A percentile compares a stretch with the other conserved stretches of the same genome.
Evolutionary conservation across 1,140 invertebrate genomes (phyloP).

Genomic region (Trichogramma pretiosum): DNA sequence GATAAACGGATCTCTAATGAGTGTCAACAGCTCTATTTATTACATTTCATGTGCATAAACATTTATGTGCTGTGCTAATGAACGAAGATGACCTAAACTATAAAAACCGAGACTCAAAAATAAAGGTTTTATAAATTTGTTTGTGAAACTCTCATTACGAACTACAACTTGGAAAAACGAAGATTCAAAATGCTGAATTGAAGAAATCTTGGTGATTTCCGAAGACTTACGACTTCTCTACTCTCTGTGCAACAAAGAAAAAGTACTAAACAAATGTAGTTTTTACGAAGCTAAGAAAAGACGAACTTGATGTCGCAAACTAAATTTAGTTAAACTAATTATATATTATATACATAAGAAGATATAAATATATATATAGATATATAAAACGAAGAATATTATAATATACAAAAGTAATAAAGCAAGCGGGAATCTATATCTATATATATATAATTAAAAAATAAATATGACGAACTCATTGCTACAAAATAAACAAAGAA

Average conservation of each 20-base stretch:
- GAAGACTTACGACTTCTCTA: slow-evolving; percentile 3
- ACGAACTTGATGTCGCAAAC: slow-evolving; percentile 13
- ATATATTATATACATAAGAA: slow-evolving; percentile 1
- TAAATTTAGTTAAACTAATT: slow-evolving; percentile 12
- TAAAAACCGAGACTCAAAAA: slow-evolving; percentile 8
- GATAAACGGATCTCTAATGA: slow-evolving; percentile 14
- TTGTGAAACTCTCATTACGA: too few relatives aligned
- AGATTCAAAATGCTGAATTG: too few relatives aligned
- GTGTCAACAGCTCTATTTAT: neutral
- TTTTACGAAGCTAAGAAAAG: slow-evolving; percentile 10
- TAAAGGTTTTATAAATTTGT: neutral
- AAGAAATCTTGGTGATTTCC: neutral
- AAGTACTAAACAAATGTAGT: slow-evolving; percentile 1
- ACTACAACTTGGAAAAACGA: too few relatives aligned
- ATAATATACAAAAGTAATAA: slow-evolving; percentile 5
- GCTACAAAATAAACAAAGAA: slow-evolving; percentile 23
- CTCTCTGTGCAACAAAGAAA: neutral
- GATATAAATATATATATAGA: slow-evolving; percentile 1
- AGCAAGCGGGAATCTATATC: slow-evolving; percentile 10
- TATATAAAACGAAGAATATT: neutral
- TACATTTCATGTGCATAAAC: slow-evolving; percentile 22
- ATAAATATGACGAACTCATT: too few relatives aligned
- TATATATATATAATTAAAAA: slow-evolving; percentile 14
- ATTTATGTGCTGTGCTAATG: slow-evolving; percentile 31
- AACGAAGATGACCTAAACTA: neutral